Evolutionary conservation across 1,140 invertebrate genomes (phyloP).

Genomic region (Drosophila yakuba): DNA sequence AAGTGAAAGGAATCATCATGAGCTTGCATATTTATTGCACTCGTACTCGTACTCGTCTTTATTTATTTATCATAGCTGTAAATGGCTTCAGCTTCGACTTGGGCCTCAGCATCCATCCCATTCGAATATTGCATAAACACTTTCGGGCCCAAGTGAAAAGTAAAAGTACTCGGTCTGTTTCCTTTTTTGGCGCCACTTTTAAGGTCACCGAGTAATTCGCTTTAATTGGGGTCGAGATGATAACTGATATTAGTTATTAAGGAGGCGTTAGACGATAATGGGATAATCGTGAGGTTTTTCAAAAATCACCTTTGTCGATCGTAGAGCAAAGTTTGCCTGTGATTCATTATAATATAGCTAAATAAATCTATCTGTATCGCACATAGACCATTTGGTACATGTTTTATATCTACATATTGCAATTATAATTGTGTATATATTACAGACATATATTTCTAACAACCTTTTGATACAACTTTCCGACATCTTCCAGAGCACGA

Average conservation of each 20-base stretch:
- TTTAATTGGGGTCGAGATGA: slow-evolving; percentile 35
- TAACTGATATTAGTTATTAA: slow-evolving; percentile 17
- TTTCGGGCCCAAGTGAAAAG: slow-evolving; percentile 55
- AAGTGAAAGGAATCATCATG: slow-evolving; percentile 76
- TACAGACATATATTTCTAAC: too few species aligned
- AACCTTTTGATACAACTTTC: background rate
- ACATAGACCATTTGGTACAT: too few species aligned
- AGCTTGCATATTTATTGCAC: slow-evolving; percentile 74
- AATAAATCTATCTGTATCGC: too few species aligned
- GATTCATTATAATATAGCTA: too few species aligned
- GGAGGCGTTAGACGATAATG: slow-evolving; percentile 1
- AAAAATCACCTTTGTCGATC: background rate
- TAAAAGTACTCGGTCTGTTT: slow-evolving; percentile 63
- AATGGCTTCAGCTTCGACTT: slow-evolving; percentile 58
- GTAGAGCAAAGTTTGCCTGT: too few species aligned
- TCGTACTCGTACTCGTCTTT: slow-evolving; percentile 44
- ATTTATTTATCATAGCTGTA: slow-evolving; percentile 52
- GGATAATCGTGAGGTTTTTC: slow-evolving; percentile 5
- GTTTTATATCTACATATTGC: too few species aligned
- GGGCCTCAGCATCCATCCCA: slow-evolving; percentile 24
- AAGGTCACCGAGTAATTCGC: slow-evolving; percentile 36
- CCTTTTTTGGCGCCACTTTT: slow-evolving; percentile 39
- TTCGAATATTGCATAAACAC: slow-evolving; percentile 65
- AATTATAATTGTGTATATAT: too few species aligned
- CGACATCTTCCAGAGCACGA: slow-evolving; percentile 67